phyloP scores from a whole-genome alignment of 2,113 vertebrate species.

The Pipra filicauda region DNA sequence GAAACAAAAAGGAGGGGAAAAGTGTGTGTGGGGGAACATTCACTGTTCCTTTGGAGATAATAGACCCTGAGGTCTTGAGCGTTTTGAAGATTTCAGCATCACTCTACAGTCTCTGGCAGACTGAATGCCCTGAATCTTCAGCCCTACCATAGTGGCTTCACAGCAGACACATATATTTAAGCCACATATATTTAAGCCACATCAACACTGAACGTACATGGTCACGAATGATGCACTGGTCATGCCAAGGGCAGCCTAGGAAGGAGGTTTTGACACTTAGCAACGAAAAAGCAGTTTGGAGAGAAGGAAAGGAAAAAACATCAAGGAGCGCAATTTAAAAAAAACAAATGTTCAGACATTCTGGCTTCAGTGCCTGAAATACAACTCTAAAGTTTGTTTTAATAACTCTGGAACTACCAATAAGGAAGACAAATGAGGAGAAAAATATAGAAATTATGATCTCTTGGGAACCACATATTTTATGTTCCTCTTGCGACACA shows the following conservation, averaged over 20 bases:
- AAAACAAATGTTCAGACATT: conserved; percentile 2
- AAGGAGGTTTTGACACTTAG: neutral
- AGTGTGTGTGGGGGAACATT: neutral
- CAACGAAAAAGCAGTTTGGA: neutral
- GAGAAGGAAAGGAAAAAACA: neutral
- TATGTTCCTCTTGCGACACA: neutral
- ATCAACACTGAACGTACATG: neutral
- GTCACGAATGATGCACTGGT: neutral
- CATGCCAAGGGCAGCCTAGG: neutral
- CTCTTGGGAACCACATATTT: neutral
- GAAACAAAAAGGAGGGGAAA: neutral
- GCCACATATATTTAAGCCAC: neutral
- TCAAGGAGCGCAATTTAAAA: neutral
- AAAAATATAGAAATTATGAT: conserved; percentile 5
- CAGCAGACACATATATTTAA: neutral
- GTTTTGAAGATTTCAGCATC: neutral
- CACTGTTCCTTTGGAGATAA: neutral
- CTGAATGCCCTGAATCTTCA: neutral
- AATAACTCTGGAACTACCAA: neutral
- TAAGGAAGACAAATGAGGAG: neutral
- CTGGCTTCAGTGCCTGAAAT: conserved; percentile 35
- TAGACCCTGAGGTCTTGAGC: neutral
- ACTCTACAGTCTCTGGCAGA: neutral
- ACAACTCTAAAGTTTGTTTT: conserved; percentile 12
- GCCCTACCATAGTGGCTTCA: neutral